Evolutionary conservation across 2,113 vertebrate genomes (phyloP).

Genomic region (Hystrix cristata): DNA sequence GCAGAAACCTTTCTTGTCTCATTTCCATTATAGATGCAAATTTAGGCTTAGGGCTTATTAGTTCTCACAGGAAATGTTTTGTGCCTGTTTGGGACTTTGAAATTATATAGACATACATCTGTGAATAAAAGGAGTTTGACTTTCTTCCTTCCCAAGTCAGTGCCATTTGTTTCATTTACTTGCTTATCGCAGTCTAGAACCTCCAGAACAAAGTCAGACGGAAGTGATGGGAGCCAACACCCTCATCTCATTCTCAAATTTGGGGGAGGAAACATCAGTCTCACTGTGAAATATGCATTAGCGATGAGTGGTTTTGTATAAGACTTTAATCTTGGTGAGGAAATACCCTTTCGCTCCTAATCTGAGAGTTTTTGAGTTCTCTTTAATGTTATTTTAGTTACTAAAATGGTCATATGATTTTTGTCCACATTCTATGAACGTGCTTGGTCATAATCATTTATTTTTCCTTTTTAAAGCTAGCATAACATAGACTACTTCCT

Average conservation of each 20-base stretch:
- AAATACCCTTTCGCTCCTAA: background rate
- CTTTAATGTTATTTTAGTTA: slow-evolving; percentile 22
- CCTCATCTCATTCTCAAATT: background rate
- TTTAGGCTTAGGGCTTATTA: background rate
- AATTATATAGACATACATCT: background rate
- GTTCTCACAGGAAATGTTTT: background rate
- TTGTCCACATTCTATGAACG: background rate
- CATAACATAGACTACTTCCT: background rate
- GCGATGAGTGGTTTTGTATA: background rate
- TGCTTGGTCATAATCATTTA: background rate
- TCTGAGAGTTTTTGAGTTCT: background rate
- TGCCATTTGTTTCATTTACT: background rate
- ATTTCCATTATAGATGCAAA: background rate
- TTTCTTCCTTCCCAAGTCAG: background rate
- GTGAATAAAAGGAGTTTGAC: background rate
- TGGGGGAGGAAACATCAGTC: background rate
- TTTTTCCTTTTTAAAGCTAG: background rate
- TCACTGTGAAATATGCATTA: background rate
- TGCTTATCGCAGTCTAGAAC: background rate
- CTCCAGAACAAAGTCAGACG: background rate
- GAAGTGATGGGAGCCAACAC: background rate
- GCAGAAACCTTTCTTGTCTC: background rate
- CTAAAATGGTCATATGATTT: background rate
- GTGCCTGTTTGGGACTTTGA: background rate
- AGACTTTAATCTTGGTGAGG: background rate